Evolutionary conservation across 2,888 invertebrate genomes (phyloP), one percentile per base, ranked within the genome.

Genomic region (Volucella inflata): DNA sequence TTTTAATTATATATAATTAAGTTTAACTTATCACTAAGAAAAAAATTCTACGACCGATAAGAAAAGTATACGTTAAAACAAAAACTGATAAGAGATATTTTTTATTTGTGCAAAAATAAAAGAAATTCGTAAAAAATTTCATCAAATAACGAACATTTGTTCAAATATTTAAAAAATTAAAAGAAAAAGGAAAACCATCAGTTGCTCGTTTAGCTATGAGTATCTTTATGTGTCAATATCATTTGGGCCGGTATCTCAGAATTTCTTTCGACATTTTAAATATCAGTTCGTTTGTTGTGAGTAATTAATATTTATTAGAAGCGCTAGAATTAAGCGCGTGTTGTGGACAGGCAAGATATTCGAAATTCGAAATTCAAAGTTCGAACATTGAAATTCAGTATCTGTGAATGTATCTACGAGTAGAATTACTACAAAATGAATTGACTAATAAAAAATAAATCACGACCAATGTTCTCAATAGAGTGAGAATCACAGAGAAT

Each of bases 1-100:
- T 53, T 57, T 60, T 75, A 50, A 71, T 65, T 36, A 36, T 40
- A 16, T 75, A 64, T 57, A 71, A 64, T 57, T 50, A 71, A 70
- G 59, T 64, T 78, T 71, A 21, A 44, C 71, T 78, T 78, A 71
- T 78, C 78, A 53, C 40, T 70, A 21, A 48, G 57, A 53, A n/a
- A 51, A 42, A 62, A 70, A 46, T 14, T 0, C 0, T 30, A 62
- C 17, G 8, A 10, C 12, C 50, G 78, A 78, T 78, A 79, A 79
- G 79, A 21, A 72, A 59, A 21, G 67, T 67, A 30, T 42, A 62
- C 68, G 16, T 36, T 36, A 38, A 36, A 42, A 17, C 30, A 36
- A 30, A 30, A 30, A 44, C 59, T 78, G 65, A 79, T 72, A 71
- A 78, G 65, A 65, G 64, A 40, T 48, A 55, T 38, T 55, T 75